phyloP scores from a whole-genome alignment of 2,888 invertebrate species.

The Himalopsyche japonica region DNA sequence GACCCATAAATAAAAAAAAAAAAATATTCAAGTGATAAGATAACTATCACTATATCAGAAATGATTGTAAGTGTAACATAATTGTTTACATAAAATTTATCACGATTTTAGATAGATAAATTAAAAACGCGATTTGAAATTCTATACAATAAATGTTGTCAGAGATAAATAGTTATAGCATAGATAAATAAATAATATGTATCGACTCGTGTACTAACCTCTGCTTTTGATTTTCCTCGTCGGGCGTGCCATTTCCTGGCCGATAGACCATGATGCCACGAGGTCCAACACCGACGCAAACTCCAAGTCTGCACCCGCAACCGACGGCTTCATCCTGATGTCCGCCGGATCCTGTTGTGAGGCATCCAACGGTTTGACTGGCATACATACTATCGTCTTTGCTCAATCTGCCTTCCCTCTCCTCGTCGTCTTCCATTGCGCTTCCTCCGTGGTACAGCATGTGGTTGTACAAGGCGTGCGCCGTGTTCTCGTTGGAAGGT shows the following conservation, averaged over 20 bases:
- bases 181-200: too few relatives aligned
- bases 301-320: slow-evolving; percentile 57
- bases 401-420: slow-evolving; percentile 54
- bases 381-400: slow-evolving; percentile 55
- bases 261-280: slow-evolving; percentile 76
- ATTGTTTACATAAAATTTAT: too few relatives aligned
- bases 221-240: slow-evolving; percentile 67
- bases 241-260: slow-evolving; percentile 53
- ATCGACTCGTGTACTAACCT: slow-evolving; percentile 49
- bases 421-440: slow-evolving; percentile 44
- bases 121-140: too few relatives aligned
- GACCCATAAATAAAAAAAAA: too few relatives aligned
- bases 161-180: too few relatives aligned
- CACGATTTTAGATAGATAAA: too few relatives aligned
- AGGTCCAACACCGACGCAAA: slow-evolving; percentile 77
- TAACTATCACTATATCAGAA: too few relatives aligned
- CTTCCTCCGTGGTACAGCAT: slow-evolving; percentile 65
- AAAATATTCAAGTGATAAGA: too few relatives aligned
- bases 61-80: too few relatives aligned
- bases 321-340: slow-evolving; percentile 52
- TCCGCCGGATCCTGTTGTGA: slow-evolving; percentile 46
- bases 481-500: slow-evolving; percentile 65
- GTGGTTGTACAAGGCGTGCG: slow-evolving; percentile 77
- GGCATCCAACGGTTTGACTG: slow-evolving; percentile 49
- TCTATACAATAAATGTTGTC: too few relatives aligned